Percentiles rank a stretch among this genome's conserved stretches.
Conservation (phyloP, 2,888 invertebrate genomes). For the Sarcophaga caerulescens region DNA sequence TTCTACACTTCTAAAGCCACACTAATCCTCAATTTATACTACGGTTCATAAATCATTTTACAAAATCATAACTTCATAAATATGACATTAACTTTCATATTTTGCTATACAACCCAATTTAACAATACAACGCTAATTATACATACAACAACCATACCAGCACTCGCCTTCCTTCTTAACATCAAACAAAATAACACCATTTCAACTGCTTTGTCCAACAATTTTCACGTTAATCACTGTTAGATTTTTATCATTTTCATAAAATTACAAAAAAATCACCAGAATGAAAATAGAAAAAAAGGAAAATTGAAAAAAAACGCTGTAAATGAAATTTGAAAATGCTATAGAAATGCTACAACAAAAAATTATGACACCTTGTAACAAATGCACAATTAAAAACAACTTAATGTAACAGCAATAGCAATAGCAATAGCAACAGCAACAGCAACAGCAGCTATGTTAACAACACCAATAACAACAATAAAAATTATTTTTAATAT, state of each 20-base stretch:
- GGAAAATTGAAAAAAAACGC: not conserved
- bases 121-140: too few species aligned
- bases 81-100: too few species aligned
- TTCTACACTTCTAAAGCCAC: too few species aligned
- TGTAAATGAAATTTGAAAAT: not conserved
- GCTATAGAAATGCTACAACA: not conserved
- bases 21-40: too few species aligned
- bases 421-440: constrained; percentile 12
- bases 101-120: too few species aligned
- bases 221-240: constrained; percentile 36
- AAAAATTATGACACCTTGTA: constrained; percentile 45
- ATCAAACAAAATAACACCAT: constrained; percentile 2
- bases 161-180: not conserved
- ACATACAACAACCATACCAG: not conserved
- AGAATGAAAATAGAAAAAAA: constrained; percentile 9
- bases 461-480: constrained; percentile 45
- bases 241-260: constrained; percentile 48
- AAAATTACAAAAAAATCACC: constrained; percentile 20
- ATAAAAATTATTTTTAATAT: not conserved
- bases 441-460: constrained; percentile 28
- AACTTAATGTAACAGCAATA: constrained; percentile 44
- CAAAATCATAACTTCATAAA: constrained; percentile 18
- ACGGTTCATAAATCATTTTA: constrained; percentile 1
- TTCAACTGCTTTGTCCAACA: too few species aligned
- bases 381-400: constrained; percentile 63